Conservation (phyloP, 1,140 invertebrate genomes). For the Aphelenchoides besseyi region DNA sequence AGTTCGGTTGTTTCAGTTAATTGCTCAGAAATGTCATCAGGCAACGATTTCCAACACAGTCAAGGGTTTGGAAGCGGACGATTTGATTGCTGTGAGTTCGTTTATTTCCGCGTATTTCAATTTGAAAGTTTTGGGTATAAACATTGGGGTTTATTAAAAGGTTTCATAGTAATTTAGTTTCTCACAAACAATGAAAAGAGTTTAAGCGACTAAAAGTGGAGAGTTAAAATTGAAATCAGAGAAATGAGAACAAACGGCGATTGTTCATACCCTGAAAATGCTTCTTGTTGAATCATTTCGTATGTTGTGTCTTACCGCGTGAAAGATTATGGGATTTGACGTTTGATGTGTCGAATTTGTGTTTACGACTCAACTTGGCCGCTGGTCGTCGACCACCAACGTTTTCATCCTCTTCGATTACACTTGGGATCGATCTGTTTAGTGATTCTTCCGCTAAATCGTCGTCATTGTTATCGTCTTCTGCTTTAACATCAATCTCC, state of each 20-base stretch:
- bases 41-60: not conserved
- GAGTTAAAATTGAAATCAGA: not conserved
- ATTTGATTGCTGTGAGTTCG: not conserved
- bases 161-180: not conserved
- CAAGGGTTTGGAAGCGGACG: not conserved
- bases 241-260: not conserved
- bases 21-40: not conserved
- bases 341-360: not conserved
- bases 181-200: not conserved
- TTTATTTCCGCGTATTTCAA: not conserved
- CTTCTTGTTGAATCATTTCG: too few species aligned
- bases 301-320: not conserved
- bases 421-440: not conserved
- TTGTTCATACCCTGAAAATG: not conserved
- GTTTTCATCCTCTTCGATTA: not conserved
- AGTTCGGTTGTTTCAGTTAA: constrained; percentile 1
- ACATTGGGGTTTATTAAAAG: too few species aligned
- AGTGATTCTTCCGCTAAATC: not conserved
- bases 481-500: too few species aligned
- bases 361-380: not conserved
- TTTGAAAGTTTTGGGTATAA: too few species aligned
- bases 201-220: not conserved
- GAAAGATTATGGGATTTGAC: not conserved
- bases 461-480: not conserved
- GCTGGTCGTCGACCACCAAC: not conserved